A percentile compares a stretch with the other conserved stretches of the same genome.
phyloP scores from a whole-genome alignment of 2,797 vertebrate species.

The Falco concolor region DNA sequence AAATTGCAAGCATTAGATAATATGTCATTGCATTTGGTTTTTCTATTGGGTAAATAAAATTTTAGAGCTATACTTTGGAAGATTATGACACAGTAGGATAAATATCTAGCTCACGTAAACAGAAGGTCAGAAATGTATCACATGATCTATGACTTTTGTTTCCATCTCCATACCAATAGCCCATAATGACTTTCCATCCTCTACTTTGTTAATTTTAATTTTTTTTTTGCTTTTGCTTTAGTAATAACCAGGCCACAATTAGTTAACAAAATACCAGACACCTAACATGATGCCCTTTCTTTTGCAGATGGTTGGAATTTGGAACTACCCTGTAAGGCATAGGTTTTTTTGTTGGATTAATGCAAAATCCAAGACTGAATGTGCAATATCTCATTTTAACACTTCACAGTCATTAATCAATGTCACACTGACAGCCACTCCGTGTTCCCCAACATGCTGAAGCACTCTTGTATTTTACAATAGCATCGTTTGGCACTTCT shows the following conservation, averaged over 20 bases:
- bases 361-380: background rate
- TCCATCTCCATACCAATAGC: background rate
- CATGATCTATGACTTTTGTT: background rate
- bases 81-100: background rate
- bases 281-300: background rate
- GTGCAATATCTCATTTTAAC: background rate
- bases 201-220: background rate
- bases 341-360: background rate
- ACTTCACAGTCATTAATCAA: slow-evolving; percentile 19
- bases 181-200: background rate
- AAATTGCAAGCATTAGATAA: background rate
- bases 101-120: background rate
- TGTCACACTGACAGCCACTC: background rate
- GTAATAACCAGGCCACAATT: background rate
- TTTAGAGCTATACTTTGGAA: background rate
- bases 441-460: background rate
- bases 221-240: background rate
- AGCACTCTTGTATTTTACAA: slow-evolving; percentile 13
- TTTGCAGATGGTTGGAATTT: background rate
- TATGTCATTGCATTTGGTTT: background rate
- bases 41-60: background rate
- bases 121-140: background rate
- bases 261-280: background rate
- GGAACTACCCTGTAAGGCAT: background rate
- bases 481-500: background rate